Conservation (phyloP, 2,797 vertebrate genomes). For the Melanotaenia pygmaea region DNA sequence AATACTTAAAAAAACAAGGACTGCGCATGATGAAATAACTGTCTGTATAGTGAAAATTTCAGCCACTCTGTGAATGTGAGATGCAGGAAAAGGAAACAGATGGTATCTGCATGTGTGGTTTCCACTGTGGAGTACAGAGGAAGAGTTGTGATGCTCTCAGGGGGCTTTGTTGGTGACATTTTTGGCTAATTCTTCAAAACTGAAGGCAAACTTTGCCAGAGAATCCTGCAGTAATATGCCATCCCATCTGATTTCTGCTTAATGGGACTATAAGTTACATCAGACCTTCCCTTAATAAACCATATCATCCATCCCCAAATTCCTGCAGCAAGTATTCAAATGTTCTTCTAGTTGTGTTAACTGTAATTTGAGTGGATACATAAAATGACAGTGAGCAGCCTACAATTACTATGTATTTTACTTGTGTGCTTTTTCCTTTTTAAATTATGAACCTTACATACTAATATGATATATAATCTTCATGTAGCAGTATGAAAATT, state of each 20-base stretch:
- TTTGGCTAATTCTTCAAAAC: neutral
- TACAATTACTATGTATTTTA: neutral
- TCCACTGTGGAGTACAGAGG: neutral
- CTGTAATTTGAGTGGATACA: no score
- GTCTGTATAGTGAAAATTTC: neutral
- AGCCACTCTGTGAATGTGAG: neutral
- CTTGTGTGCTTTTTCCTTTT: neutral
- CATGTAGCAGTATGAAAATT: neutral
- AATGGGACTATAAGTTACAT: neutral
- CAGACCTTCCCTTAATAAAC: no score
- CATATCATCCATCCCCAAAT: no score
- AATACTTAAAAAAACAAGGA: neutral
- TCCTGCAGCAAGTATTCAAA: no score
- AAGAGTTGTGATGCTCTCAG: neutral
- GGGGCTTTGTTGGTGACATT: neutral
- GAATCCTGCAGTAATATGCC: neutral
- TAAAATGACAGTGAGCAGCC: no score
- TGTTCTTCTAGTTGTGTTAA: no score
- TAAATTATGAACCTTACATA: neutral
- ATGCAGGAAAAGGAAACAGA: neutral
- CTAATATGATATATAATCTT: neutral
- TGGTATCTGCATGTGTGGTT: neutral
- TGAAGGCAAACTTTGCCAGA: neutral
- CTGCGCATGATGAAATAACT: neutral
- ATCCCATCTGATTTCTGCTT: neutral